Evolutionary conservation across 2,888 invertebrate species (phyloP).

Genomic region (Epsilonema sp.): DNA sequence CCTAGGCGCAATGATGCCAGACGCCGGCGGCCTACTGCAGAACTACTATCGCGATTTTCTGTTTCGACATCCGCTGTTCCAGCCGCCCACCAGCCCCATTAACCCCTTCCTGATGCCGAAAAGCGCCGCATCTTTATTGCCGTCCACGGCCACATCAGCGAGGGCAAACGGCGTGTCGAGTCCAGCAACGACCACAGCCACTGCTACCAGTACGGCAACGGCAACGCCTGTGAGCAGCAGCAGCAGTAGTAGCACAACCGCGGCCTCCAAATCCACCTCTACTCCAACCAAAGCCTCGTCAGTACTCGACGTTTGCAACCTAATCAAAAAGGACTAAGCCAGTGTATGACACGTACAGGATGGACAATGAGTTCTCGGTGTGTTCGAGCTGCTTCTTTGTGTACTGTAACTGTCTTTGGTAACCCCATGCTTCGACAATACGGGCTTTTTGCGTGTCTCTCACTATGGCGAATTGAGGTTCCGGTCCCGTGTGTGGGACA

Average conservation of each 20-base stretch:
- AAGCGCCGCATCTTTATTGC: not conserved
- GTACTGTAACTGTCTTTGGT: too few species aligned
- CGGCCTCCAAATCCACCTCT: constrained; percentile 4
- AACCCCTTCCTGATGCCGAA: constrained; percentile 27
- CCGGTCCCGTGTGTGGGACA: too few species aligned
- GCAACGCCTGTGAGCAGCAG: constrained; percentile 43
- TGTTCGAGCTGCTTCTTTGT: too few species aligned
- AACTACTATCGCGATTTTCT: too few species aligned
- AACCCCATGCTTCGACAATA: too few species aligned
- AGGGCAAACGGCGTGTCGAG: constrained; percentile 15
- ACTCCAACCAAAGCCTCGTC: not conserved
- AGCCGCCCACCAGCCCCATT: constrained; percentile 64
- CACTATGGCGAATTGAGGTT: too few species aligned
- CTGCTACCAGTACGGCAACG: constrained; percentile 68
- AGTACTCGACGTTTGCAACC: not conserved
- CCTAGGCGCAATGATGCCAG: not conserved
- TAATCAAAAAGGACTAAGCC: not conserved
- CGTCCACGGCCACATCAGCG: constrained; percentile 22
- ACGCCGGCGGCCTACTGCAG: too few species aligned
- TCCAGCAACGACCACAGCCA: constrained; percentile 37
- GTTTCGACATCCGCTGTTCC: constrained; percentile 41
- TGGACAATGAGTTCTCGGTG: too few species aligned
- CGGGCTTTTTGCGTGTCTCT: too few species aligned
- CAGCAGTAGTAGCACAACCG: not conserved
- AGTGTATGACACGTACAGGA: too few species aligned